Conservation (phyloP, 2,888 invertebrate species). For the Arrhopalites spinosus region DNA sequence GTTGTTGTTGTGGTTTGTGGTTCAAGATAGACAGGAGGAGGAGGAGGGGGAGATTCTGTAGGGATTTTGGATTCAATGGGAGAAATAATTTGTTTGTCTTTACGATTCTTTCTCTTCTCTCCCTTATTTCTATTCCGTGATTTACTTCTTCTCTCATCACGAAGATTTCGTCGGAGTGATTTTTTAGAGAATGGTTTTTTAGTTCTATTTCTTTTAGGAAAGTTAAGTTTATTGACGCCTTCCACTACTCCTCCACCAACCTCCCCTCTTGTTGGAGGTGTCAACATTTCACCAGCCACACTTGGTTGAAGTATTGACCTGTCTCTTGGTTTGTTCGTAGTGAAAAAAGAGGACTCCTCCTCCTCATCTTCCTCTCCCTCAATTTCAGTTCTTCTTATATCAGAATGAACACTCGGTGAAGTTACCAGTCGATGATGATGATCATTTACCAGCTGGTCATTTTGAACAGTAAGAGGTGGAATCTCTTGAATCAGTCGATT, state of each 20-base stretch:
- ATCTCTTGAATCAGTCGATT: slow-evolving; percentile 32
- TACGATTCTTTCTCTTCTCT: slow-evolving; percentile 44
- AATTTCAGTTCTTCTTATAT: neutral
- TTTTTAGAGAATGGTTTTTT: slow-evolving; percentile 35
- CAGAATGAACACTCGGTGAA: slow-evolving; percentile 27
- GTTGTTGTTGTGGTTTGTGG: slow-evolving; percentile 36
- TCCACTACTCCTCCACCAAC: neutral
- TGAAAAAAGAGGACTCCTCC: slow-evolving; percentile 2
- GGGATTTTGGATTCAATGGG: slow-evolving; percentile 24
- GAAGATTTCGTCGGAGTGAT: slow-evolving; percentile 39
- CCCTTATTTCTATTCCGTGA: slow-evolving; percentile 41
- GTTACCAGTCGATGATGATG: slow-evolving; percentile 11
- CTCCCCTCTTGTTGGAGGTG: neutral
- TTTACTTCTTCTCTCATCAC: slow-evolving; percentile 42
- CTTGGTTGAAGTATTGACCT: slow-evolving; percentile 8
- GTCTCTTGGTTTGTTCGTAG: neutral
- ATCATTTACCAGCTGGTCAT: slow-evolving; percentile 39
- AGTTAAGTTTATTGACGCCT: slow-evolving; percentile 2
- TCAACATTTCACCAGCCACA: neutral
- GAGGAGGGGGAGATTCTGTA: neutral
- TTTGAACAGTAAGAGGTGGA: slow-evolving; percentile 34
- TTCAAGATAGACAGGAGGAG: neutral
- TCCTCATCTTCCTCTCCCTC: neutral
- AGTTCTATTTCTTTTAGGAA: slow-evolving; percentile 22
- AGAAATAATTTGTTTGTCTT: slow-evolving; percentile 39